Evolutionary conservation across 2,888 invertebrate genomes (phyloP).

Genomic region (Petrophora chlorosata): DNA sequence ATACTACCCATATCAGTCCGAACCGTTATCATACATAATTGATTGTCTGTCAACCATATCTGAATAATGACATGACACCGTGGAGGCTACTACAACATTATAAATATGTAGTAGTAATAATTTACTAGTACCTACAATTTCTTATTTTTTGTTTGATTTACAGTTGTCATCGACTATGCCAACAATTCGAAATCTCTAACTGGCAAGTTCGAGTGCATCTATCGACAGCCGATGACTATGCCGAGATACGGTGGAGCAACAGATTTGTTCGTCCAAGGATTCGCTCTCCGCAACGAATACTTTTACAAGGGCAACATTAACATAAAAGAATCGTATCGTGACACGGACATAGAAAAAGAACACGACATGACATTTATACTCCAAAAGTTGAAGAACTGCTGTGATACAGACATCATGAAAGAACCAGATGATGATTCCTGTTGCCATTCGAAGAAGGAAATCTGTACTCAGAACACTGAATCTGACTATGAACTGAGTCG

Average conservation of each 20-base stretch:
- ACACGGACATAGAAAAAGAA: conserved; percentile 49
- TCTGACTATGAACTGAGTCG: conserved; percentile 47
- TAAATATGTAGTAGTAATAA: too few species aligned
- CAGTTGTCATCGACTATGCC: conserved; percentile 81
- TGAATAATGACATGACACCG: too few species aligned
- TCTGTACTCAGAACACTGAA: conserved; percentile 37
- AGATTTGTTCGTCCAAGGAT: conserved; percentile 60
- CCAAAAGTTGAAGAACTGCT: conserved; percentile 51
- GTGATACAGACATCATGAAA: conserved; percentile 53
- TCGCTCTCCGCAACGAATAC: conserved; percentile 57
- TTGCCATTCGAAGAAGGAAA: conserved; percentile 29
- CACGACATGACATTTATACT: conserved; percentile 50
- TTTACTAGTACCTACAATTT: too few species aligned
- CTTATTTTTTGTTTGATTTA: conserved; percentile 38
- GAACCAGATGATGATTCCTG: conserved; percentile 46
- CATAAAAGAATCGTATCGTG: conserved; percentile 46
- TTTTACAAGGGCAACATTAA: conserved; percentile 63
- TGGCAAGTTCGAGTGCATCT: conserved; percentile 84
- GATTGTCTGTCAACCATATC: too few species aligned
- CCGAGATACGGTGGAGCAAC: conserved; percentile 52
- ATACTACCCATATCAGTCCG: background rate
- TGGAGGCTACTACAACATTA: too few species aligned
- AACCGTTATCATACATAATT: too few species aligned
- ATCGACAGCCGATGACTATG: conserved; percentile 64
- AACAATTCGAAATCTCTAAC: conserved; percentile 71